These are phyloP conservation scores for Caenorhabditis uteleia DNA, from an alignment of 2,888 invertebrate genomes.

Conservation along the genomic window DNA sequence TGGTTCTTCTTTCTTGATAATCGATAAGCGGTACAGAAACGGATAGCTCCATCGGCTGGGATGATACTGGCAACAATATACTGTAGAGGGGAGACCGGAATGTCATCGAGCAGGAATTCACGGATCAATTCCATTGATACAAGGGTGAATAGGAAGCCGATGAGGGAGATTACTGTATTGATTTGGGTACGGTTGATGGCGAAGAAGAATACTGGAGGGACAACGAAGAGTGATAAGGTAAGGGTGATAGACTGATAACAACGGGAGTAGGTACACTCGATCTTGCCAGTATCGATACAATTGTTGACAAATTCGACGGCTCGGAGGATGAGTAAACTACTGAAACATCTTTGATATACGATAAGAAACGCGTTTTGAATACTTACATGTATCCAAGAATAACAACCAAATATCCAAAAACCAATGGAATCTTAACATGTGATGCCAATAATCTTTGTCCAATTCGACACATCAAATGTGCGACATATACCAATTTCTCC, in stretches of 20 bases:
- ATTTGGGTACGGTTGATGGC: conserved; percentile 23
- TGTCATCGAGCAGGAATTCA: conserved; percentile 13
- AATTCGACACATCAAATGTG: conserved; percentile 34
- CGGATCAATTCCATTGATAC: conserved; percentile 16
- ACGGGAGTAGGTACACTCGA: conserved; percentile 32
- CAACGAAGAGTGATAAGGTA: conserved; percentile 20
- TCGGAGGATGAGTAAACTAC: conserved; percentile 17
- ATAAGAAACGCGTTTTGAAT: background rate
- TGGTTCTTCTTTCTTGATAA: conserved; percentile 29
- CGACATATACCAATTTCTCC: conserved; percentile 33
- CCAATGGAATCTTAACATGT: conserved; percentile 20
- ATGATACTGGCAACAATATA: conserved; percentile 18
- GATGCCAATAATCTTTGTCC: conserved; percentile 21
- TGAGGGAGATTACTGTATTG: conserved; percentile 25
- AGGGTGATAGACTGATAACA: conserved; percentile 19
- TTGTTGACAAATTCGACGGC: conserved; percentile 15
- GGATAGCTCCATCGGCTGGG: conserved; percentile 30
- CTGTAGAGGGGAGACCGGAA: conserved; percentile 12
- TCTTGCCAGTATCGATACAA: conserved; percentile 22
- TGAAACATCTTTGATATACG: too few relatives aligned
- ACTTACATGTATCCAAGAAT: conserved; percentile 24
- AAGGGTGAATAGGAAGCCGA: conserved; percentile 22
- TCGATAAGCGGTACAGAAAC: conserved; percentile 23
- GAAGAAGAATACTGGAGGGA: conserved; percentile 25
- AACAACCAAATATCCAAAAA: conserved; percentile 12